phyloP scores from a whole-genome alignment of 2,797 vertebrate genomes.

The Okamejei kenojei region DNA sequence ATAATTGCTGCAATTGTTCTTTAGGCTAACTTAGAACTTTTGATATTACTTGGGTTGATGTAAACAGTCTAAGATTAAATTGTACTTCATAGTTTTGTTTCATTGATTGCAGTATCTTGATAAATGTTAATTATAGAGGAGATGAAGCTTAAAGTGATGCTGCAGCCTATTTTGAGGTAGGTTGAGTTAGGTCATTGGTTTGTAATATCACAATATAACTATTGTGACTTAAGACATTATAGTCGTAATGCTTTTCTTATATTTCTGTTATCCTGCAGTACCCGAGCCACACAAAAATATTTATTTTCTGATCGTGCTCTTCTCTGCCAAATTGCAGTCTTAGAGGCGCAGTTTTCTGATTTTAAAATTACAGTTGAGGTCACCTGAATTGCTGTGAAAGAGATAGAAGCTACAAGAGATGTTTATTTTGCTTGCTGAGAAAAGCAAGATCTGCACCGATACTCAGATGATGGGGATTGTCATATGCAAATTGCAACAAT shows the following conservation, averaged over 20 bases:
- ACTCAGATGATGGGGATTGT: too few species aligned
- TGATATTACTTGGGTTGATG: conserved; percentile 5
- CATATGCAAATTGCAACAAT: too few species aligned
- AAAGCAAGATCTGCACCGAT: not conserved
- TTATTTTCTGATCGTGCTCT: not conserved
- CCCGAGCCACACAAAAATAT: not conserved
- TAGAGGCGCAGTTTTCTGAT: not conserved
- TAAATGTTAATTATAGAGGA: conserved; percentile 3
- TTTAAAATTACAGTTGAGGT: not conserved
- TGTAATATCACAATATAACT: too few species aligned
- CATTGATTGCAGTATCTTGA: conserved; percentile 1
- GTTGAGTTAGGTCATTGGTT: too few species aligned
- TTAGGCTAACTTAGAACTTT: not conserved
- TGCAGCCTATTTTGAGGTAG: not conserved
- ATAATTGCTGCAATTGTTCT: conserved; percentile 5
- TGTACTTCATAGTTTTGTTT: conserved; percentile 19
- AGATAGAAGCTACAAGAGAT: not conserved
- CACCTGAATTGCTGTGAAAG: not conserved
- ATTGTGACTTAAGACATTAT: not conserved
- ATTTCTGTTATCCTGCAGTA: not conserved
- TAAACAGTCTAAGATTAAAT: not conserved
- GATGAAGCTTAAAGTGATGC: not conserved
- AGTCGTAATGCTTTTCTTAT: conserved; percentile 9
- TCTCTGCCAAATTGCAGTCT: not conserved
- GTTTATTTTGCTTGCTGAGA: not conserved